Conservation (phyloP, 2,888 invertebrate genomes). For the Synanthedon myopaeformis region DNA sequence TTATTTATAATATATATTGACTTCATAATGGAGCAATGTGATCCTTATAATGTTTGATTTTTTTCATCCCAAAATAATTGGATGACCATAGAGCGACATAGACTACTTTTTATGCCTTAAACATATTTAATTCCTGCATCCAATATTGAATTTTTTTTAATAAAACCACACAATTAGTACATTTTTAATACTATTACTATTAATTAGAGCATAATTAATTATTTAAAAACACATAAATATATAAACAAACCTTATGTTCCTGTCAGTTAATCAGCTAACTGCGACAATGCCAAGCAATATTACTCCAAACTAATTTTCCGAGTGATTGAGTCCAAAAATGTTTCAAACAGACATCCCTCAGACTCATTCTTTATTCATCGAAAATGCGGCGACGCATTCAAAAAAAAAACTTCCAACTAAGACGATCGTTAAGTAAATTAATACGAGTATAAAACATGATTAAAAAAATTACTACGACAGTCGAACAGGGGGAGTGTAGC, state of each 20-base stretch:
- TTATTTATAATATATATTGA: too few species aligned
- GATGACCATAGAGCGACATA: too few species aligned
- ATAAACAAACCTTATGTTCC: neutral
- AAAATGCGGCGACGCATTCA: conserved; percentile 48
- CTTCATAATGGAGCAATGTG: too few species aligned
- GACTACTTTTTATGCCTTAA: too few species aligned
- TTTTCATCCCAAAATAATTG: too few species aligned
- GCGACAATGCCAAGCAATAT: neutral
- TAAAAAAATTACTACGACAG: conserved; percentile 66
- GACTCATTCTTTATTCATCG: conserved; percentile 64
- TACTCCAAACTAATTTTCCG: neutral
- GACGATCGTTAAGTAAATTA: conserved; percentile 66
- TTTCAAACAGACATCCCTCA: conserved; percentile 3
- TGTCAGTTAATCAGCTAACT: neutral
- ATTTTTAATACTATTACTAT: too few species aligned
- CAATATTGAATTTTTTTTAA: too few species aligned
- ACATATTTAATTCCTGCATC: too few species aligned
- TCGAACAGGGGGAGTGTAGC: conserved; percentile 27
- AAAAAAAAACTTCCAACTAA: conserved; percentile 47
- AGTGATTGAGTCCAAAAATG: neutral
- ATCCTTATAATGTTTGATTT: too few species aligned
- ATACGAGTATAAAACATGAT: conserved; percentile 68
- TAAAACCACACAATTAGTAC: too few species aligned
- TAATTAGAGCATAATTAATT: too few species aligned
- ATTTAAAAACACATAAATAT: neutral